phyloP scores from a whole-genome alignment of 1,140 invertebrate genomes.

The Formica exsecta region DNA sequence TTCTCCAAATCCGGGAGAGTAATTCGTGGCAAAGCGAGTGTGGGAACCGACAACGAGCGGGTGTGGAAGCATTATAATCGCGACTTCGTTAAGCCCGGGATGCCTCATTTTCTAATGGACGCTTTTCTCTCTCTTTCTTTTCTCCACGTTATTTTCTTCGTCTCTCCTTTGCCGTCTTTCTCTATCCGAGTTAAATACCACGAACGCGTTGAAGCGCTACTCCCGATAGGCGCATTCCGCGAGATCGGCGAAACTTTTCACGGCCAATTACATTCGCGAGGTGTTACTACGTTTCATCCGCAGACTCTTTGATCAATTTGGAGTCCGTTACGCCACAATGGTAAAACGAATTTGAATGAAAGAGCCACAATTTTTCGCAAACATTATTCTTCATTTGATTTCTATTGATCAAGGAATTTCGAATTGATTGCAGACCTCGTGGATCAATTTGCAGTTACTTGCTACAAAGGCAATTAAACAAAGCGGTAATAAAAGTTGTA shows the following conservation, averaged over 20 bases:
- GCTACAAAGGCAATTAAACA: background rate
- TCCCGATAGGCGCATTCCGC: background rate
- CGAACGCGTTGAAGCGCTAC: background rate
- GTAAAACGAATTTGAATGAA: background rate
- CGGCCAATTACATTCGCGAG: constrained; percentile 24
- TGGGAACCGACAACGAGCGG: constrained; percentile 24
- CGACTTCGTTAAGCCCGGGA: constrained; percentile 57
- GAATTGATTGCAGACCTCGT: background rate
- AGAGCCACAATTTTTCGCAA: background rate
- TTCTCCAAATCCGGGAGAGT: constrained; percentile 36
- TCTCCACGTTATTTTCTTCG: background rate
- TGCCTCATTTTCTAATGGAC: constrained; percentile 68
- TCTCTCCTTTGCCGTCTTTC: background rate
- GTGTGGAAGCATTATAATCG: constrained; percentile 29
- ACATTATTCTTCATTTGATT: constrained; percentile 28
- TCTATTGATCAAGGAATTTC: background rate
- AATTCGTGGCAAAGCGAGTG: constrained; percentile 47
- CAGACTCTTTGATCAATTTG: constrained; percentile 26
- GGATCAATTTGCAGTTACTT: background rate
- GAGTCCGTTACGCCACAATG: background rate
- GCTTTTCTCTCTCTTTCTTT: constrained; percentile 4
- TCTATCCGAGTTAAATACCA: constrained; percentile 17
- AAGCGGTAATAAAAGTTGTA: background rate
- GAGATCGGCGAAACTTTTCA: constrained; percentile 11
- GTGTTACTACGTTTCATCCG: constrained; percentile 41